Base-by-base conservation (phyloP, 1,140 invertebrate genomes). In the Bathynomus jamesi region DNA sequence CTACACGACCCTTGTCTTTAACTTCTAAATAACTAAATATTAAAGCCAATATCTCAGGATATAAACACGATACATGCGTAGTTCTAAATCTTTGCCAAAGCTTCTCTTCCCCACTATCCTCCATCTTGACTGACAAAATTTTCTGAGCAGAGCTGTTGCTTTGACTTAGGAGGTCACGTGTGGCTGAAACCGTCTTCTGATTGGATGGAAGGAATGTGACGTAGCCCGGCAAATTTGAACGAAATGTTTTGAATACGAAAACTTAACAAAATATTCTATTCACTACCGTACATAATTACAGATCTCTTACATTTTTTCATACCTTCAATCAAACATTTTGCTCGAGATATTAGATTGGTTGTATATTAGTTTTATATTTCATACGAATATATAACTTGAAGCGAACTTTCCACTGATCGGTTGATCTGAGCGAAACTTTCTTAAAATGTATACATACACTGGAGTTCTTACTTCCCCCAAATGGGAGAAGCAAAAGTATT, bases 1-100 rank as follows among this genome's bases (percentile, higher is more conserved):
- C 92, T 2, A 90, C 94, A 28, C 92, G 84, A 0, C 95, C 93
- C 81, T 93, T 88, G 83, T 96, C 94, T 78, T 89, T 84, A 4
- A 96, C 92, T 11, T 93, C 90, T 77, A 97, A 84, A 82, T 94
- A 90, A 77, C 91, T 87, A 81, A 98, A 97, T 79, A 98, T 96
- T 74, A 95, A 86, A 25, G 93, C 91, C 29, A 98, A 83, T 69
- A 97, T 88, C 81, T 97, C 94, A 2, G 95, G 94, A 83, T 96
- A 96, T 17, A 96, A 74, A 73, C 75, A 73, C 67, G 75, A 76
- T 68, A 76, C 72, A 69, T 76, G 75, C 61, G 75, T 76, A 61
- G 68, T 73, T 53, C 21, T 53, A 3, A 2, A 53, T 21, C 40
- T 53, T 53, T 11, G 40, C 5, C 13, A 53, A 53, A 53, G 21